Evolutionary conservation across 2,888 invertebrate species (phyloP), one percentile per base, ranked within the genome.

Genomic region (Syrphus vitripennis): DNA sequence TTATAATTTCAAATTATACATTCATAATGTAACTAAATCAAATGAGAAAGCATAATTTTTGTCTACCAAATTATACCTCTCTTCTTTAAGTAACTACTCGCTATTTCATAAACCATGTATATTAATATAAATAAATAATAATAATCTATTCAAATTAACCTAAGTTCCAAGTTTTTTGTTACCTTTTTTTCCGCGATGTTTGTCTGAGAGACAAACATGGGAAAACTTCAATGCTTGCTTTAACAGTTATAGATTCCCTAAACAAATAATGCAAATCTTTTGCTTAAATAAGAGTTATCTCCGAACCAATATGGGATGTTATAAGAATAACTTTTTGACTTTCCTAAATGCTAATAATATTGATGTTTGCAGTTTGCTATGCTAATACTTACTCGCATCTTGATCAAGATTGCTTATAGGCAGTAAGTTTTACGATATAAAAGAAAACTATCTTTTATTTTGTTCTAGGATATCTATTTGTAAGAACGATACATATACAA

Each of bases 181-280:
- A 45, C 63, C n/a, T n/a, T n/a, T 71, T 63, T 71, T 34, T 21
- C 26, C 34, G 10, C 10, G 12, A 34, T 65, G 45, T 83, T 65
- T 77, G 16, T 61, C 4, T 12, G 40, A 83, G 48, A 75, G 4
- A 37, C 40, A 4, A 37, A 10, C 55, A 57, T 2, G 14, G 31
- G 45, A 48, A 50, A 75, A 78, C 72, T 72, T 40, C 31, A 45
- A 59, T 78, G 34, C 70, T n/a, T 78, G 34, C 70, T n/a, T 26
- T 72, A 77, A 77, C 67, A 72, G 72, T n/a, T n/a, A n/a, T 59
- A 74, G 78, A 74, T 48, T 65, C 65, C 53, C 55, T 63, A 53
- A 83, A 77, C 59, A 67, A 37, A 78, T 83, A 72, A 83, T 83
- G 83, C 61, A 83, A 77, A 83, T 78, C 61, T 53, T 83, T 61